These are phyloP conservation scores for Macrosiphum euphorbiae DNA, from an alignment of 2,888 invertebrate species.

Conservation along the genomic window DNA sequence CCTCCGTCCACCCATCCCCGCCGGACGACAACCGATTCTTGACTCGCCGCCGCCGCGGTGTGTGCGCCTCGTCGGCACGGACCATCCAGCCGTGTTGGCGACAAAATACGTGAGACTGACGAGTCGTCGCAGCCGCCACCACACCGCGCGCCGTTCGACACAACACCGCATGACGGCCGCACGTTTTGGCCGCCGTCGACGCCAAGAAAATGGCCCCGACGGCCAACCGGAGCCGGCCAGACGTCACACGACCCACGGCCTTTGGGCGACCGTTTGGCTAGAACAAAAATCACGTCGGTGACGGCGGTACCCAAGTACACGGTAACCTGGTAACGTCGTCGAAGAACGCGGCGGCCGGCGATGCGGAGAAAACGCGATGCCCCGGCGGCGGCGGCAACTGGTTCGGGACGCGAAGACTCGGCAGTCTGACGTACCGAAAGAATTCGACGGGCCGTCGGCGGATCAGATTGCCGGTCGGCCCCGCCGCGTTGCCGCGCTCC, in stretches of 20 bases:
- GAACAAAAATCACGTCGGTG: background rate
- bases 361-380: slow-evolving; percentile 4
- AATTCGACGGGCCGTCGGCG: slow-evolving; percentile 59
- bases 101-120: slow-evolving; percentile 61
- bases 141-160: background rate
- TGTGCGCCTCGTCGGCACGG: slow-evolving; percentile 60
- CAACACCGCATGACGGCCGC: background rate
- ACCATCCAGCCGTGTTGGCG: slow-evolving; percentile 64
- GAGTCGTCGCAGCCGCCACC: slow-evolving; percentile 33
- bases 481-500: slow-evolving; percentile 65
- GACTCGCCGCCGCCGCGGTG: slow-evolving; percentile 50
- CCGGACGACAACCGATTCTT: slow-evolving; percentile 60
- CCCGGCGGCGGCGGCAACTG: background rate
- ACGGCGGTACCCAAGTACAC: no score
- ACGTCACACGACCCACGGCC: background rate
- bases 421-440: slow-evolving; percentile 62
- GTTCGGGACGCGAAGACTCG: slow-evolving; percentile 45
- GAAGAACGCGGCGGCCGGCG: no score
- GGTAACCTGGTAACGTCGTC: background rate
- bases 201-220: background rate
- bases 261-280: background rate
- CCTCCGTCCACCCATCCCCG: slow-evolving; percentile 19
- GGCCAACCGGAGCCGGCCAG: background rate
- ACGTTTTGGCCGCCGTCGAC: background rate
- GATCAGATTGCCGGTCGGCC: slow-evolving; percentile 63